phyloP scores from a whole-genome alignment of 37 sponge, comb jelly and placozoan species.

The Bolinopsis microptera region DNA sequence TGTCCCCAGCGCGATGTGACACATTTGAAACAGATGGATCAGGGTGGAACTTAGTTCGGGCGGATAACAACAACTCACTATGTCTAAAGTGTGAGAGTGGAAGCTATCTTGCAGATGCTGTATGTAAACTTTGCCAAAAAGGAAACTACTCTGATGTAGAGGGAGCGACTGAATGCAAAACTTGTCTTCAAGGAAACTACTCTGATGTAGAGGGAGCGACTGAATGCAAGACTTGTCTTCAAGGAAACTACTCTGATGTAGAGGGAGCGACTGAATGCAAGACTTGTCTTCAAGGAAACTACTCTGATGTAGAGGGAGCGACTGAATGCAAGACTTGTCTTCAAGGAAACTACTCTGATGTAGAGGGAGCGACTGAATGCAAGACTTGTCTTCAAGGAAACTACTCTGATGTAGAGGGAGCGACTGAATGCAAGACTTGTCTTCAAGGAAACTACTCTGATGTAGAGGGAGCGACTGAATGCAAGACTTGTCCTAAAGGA shows the following conservation, averaged over 20 bases:
- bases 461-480: not conserved
- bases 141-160: not conserved
- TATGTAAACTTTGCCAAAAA: too few relatives aligned
- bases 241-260: not conserved
- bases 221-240: not conserved
- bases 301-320: not conserved
- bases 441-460: not conserved
- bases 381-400: not conserved
- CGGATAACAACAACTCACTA: not conserved
- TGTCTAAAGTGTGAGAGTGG: not conserved
- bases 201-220: not conserved
- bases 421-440: too few relatives aligned
- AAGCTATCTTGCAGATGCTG: not conserved
- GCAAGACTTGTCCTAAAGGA: not conserved
- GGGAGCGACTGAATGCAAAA: not conserved
- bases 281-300: not conserved
- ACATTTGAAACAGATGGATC: not conserved
- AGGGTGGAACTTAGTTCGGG: not conserved
- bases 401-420: not conserved
- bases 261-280: not conserved
- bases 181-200: not conserved
- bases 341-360: not conserved
- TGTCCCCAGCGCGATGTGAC: not conserved
- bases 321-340: not conserved
- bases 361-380: not conserved